Base-by-base conservation (phyloP, 1,140 invertebrate species). In the Zaprionus gabonicus region DNA sequence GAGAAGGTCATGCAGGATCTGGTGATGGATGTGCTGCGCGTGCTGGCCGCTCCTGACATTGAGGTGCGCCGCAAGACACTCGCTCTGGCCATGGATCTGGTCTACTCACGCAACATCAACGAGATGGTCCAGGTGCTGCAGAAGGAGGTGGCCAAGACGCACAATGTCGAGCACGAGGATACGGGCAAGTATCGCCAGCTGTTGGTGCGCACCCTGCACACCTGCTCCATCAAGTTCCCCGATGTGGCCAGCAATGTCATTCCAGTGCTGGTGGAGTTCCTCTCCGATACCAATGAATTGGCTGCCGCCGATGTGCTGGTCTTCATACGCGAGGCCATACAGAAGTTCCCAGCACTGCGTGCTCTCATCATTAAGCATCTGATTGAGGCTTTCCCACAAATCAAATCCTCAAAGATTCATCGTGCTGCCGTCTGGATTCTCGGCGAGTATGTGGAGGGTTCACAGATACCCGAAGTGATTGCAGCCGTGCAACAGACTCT, bases 21-120 rank as follows among this genome's bases (percentile, higher is more conserved):
- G 38, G 98, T 99, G 13, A 99, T 99, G 99, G 99, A 99, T 94
- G 97, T 99, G 82, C 94, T 99, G 53, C 94, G 99, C 41, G 98
- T 99, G 27, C 94, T 99, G 44, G 95, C 97, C 79, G 96, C 98
- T 53, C 97, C 98, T 25, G 99, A 99, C 93, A 95, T 99, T 70
- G 99, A 99, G 95, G 99, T 97, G 9, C 94, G 97, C 56, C 96
- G 96, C 53, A 99, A 99, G 93, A 98, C 98, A 0, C 93, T 99
- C 3, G 95, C 95, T 69, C 91, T 98, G 13, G 97, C 98, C 1
- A 95, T 99, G 94, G 99, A 99, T 90, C 94, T 99, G 81, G 97
- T 99, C 12, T 97, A 97, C 9, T 96, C 97, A 1, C 95, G 98
- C 28, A 99, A 98, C 92, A 98, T 99, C 56, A 97, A 98, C 92